phyloP scores from a whole-genome alignment of 2,113 vertebrate genomes.

The Pterocles burchelli region DNA sequence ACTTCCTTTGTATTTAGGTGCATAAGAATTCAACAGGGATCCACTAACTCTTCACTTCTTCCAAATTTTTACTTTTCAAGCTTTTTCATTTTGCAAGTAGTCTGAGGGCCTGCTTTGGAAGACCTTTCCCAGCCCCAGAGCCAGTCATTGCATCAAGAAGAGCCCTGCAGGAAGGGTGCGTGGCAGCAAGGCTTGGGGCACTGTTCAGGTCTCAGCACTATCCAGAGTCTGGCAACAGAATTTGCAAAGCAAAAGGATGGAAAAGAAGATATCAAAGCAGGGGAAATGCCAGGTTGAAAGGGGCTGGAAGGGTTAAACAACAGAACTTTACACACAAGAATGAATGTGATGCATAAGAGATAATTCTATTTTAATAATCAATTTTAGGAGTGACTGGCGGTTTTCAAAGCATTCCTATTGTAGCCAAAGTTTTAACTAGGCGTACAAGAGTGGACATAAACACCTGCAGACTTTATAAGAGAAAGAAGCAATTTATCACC shows the following conservation, averaged over 20 bases:
- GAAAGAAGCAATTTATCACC: constrained; percentile 70
- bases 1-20: neutral
- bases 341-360: constrained; percentile 24
- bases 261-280: neutral
- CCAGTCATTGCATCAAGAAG: fast-evolving
- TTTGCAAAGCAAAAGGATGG: neutral
- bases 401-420: constrained; percentile 60
- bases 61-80: neutral
- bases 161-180: fast-evolving
- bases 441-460: constrained; percentile 54
- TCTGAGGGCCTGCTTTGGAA: neutral
- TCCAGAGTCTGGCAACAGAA: neutral
- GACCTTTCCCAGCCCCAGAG: neutral
- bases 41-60: neutral
- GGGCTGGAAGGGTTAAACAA: constrained; percentile 16
- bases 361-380: constrained; percentile 57
- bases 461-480: constrained; percentile 70
- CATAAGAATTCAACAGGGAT: neutral
- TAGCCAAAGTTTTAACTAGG: constrained; percentile 57
- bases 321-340: neutral
- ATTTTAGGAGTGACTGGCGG: constrained; percentile 48
- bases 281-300: neutral
- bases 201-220: fast-evolving
- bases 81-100: neutral
- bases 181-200: neutral